Conservation (phyloP, 2,888 invertebrate genomes). For the Pocota personata region DNA sequence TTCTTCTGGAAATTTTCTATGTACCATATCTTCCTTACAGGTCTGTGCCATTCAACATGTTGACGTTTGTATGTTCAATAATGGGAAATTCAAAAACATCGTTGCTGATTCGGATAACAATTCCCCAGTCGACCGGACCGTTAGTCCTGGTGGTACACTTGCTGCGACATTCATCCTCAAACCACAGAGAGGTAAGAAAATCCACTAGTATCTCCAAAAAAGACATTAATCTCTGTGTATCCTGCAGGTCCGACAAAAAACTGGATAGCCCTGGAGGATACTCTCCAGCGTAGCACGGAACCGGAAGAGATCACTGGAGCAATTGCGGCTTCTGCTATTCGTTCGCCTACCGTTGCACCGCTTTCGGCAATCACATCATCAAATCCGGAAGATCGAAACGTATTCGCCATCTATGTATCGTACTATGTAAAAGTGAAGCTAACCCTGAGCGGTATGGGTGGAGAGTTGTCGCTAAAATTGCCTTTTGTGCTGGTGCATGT, state of each 20-base stretch:
- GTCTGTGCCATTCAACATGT: conserved; percentile 94
- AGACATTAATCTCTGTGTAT: not conserved
- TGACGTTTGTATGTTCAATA: conserved; percentile 97
- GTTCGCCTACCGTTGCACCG: conserved; percentile 80
- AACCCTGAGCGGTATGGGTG: conserved; percentile 91
- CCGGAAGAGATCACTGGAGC: conserved; percentile 83
- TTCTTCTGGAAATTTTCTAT: not conserved
- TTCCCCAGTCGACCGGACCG: conserved; percentile 79
- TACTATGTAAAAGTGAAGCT: conserved; percentile 95
- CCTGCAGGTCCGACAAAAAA: conserved; percentile 90
- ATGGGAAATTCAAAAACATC: conserved; percentile 97
- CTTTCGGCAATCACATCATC: conserved; percentile 66
- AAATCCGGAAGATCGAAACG: conserved; percentile 87
- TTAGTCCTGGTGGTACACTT: conserved; percentile 86
- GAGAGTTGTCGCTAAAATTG: conserved; percentile 90
- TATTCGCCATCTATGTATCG: conserved; percentile 95
- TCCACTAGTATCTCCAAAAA: not conserved
- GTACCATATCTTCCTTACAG: conserved; percentile 82
- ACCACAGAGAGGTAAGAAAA: conserved; percentile 85
- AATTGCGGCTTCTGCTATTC: conserved; percentile 85
- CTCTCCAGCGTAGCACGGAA: conserved; percentile 88
- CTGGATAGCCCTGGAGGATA: conserved; percentile 95
- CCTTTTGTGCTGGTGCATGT: conserved; percentile 91
- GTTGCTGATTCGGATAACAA: conserved; percentile 88
- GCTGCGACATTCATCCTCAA: conserved; percentile 87